A percentile compares a stretch with the other conserved stretches of the same genome.
phyloP scores from a whole-genome alignment of 2,888 invertebrate species.

The Orthosia incerta region DNA sequence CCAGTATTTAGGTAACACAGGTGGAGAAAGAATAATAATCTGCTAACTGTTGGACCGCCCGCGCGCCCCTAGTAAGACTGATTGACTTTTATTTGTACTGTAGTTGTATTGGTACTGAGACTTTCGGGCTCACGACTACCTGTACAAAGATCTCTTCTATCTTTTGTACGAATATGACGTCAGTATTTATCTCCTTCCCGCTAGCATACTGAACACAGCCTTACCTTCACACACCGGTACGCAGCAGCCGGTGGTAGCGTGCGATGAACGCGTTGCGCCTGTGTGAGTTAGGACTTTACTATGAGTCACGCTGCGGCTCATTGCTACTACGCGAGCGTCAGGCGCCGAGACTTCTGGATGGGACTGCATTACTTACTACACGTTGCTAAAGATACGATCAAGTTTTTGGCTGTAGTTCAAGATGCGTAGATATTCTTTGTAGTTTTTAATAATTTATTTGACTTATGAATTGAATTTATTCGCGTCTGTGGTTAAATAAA shows the following conservation, averaged over 20 bases:
- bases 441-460: background rate
- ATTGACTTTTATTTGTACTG: too few relatives aligned
- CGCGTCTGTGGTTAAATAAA: background rate
- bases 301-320: conserved; percentile 84
- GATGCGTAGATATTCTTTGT: background rate
- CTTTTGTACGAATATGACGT: background rate
- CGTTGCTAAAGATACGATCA: conserved; percentile 1
- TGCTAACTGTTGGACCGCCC: too few relatives aligned
- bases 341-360: conserved; percentile 66
- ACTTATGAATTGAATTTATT: background rate
- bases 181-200: conserved; percentile 5
- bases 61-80: too few relatives aligned
- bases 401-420: conserved; percentile 9
- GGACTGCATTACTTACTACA: background rate
- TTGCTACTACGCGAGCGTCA: conserved; percentile 69
- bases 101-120: too few relatives aligned
- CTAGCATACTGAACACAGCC: conserved; percentile 36
- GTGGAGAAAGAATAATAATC: too few relatives aligned
- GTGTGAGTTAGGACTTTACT: conserved; percentile 82
- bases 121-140: background rate
- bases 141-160: too few relatives aligned
- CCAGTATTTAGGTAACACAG: background rate
- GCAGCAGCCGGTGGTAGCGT: conserved; percentile 48
- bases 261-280: conserved; percentile 68
- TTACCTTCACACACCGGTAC: conserved; percentile 39